phyloP scores from a whole-genome alignment of 2,888 invertebrate genomes.

The Willowsia nigromaculata region DNA sequence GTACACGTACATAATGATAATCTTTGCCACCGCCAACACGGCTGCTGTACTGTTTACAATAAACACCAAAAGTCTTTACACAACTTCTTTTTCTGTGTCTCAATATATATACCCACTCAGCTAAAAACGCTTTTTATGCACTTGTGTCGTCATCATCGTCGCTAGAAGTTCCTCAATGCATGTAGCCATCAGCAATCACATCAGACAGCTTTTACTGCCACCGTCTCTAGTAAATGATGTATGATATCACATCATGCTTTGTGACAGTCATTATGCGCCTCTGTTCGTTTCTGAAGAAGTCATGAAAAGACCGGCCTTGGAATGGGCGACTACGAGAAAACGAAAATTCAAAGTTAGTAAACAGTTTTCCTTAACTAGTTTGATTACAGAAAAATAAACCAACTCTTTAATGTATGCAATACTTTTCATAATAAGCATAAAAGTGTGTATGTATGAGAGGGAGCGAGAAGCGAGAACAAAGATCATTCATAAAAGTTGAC shows the following conservation, averaged over 20 bases:
- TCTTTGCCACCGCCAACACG: neutral
- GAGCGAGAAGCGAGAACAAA: slow-evolving; percentile 42
- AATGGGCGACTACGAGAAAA: neutral
- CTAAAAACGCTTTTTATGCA: neutral
- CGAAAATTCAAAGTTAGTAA: neutral
- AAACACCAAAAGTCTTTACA: slow-evolving; percentile 30
- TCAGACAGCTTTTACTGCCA: slow-evolving; percentile 32
- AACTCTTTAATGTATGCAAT: neutral
- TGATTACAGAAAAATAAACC: slow-evolving; percentile 27
- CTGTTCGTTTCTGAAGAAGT: slow-evolving; percentile 26
- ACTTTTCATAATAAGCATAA: neutral
- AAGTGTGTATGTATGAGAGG: neutral
- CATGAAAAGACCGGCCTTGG: slow-evolving; percentile 55
- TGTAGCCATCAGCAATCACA: slow-evolving; percentile 41
- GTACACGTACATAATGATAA: slow-evolving; percentile 14
- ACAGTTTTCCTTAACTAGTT: slow-evolving; percentile 16
- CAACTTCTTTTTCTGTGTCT: neutral
- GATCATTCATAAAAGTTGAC: slow-evolving; percentile 69
- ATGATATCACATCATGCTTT: slow-evolving; percentile 55
- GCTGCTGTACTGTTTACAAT: neutral
- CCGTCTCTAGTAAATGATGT: slow-evolving; percentile 60
- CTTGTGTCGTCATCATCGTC: neutral
- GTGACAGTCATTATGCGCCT: slow-evolving; percentile 65
- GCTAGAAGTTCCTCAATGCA: neutral
- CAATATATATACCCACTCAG: neutral